phyloP scores from a whole-genome alignment of 2,888 invertebrate genomes.

The Hydraecia micacea region DNA sequence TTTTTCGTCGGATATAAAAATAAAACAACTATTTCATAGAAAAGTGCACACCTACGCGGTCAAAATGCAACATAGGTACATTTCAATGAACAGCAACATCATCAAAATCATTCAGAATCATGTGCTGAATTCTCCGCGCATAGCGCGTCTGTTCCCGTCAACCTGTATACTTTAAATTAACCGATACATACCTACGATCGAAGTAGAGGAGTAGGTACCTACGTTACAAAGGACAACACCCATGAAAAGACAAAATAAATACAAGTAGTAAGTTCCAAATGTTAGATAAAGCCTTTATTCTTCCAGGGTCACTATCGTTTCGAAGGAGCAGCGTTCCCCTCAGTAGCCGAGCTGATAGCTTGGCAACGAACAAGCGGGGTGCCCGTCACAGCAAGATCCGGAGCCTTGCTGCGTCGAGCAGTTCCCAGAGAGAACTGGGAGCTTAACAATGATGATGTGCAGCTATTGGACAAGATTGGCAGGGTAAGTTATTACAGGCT shows the following conservation, averaged over 20 bases:
- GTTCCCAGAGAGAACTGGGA: conserved; percentile 98
- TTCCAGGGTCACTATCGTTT: conserved; percentile 96
- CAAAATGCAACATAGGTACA: too few species aligned
- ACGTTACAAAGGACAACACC: background rate
- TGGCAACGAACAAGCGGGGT: conserved; percentile 96
- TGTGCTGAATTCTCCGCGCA: too few species aligned
- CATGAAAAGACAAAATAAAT: background rate
- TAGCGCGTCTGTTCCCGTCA: too few species aligned
- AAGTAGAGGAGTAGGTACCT: too few species aligned
- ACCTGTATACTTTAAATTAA: too few species aligned
- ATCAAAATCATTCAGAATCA: too few species aligned
- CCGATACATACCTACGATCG: too few species aligned
- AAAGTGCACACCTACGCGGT: too few species aligned
- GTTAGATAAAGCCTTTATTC: conserved; percentile 1
- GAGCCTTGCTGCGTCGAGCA: conserved; percentile 96
- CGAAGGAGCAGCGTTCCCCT: conserved; percentile 98
- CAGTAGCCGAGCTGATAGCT: conserved; percentile 97
- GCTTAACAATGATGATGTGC: conserved; percentile 98
- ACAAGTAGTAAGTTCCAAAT: background rate
- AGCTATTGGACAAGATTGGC: conserved; percentile 97
- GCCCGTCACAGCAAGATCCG: conserved; percentile 97
- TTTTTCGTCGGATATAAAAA: too few species aligned
- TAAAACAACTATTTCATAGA: too few species aligned
- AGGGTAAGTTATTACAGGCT: conserved; percentile 91
- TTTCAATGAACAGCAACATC: too few species aligned